Percentiles rank a stretch among this genome's conserved stretches.
These are phyloP conservation scores for Dunckerocampus dactyliophorus DNA, from an alignment of 2,113 vertebrate genomes.

Conservation along the genomic window DNA sequence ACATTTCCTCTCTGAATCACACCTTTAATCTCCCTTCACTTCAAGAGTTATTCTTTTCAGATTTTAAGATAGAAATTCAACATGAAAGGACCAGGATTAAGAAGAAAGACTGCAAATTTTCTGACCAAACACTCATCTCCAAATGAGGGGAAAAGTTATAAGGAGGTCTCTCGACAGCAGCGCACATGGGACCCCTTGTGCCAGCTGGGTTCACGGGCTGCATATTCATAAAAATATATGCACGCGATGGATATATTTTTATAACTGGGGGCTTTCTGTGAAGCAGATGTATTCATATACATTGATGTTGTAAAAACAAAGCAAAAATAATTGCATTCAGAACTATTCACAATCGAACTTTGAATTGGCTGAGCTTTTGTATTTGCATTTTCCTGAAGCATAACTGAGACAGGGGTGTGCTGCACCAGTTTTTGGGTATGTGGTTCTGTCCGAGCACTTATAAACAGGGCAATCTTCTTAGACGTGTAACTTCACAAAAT, in stretches of 20 bases:
- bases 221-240: slow-evolving; percentile 67
- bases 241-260: slow-evolving; percentile 71
- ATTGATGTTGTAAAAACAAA: no score
- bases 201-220: slow-evolving; percentile 47
- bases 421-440: slow-evolving; percentile 57
- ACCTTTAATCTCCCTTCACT: slow-evolving; percentile 67
- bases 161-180: slow-evolving; percentile 53
- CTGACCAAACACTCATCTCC: slow-evolving; percentile 68
- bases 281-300: background rate
- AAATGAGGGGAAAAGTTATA: slow-evolving; percentile 40
- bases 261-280: slow-evolving; percentile 26
- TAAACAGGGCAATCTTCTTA: slow-evolving; percentile 67
- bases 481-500: slow-evolving; percentile 67
- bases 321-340: background rate
- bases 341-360: slow-evolving; percentile 6
- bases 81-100: slow-evolving; percentile 24
- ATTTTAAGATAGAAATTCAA: no score
- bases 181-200: slow-evolving; percentile 24
- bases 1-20: slow-evolving; percentile 72
- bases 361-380: slow-evolving; percentile 49
- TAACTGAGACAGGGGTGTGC: slow-evolving; percentile 46
- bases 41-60: slow-evolving; percentile 38
- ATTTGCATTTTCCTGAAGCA: slow-evolving; percentile 22
- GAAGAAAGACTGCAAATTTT: slow-evolving; percentile 58
- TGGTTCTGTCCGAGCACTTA: slow-evolving; percentile 77